Conservation (phyloP, 2,888 invertebrate genomes). For the Abrostola tripartita region DNA sequence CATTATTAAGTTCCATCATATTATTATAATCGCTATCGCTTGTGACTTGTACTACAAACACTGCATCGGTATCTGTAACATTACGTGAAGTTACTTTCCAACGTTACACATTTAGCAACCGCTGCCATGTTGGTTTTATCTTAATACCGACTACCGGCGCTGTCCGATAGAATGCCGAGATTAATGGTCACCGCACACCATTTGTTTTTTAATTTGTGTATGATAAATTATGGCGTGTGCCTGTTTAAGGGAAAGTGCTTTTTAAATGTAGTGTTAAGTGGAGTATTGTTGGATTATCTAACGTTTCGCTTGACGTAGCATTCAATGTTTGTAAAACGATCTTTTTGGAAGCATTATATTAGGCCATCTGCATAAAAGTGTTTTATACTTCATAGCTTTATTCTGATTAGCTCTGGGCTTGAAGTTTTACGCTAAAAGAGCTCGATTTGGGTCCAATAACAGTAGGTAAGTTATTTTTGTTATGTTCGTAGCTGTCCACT, state of each 20-base stretch:
- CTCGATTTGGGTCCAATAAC: no score
- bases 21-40: conserved; percentile 9
- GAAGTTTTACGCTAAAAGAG: no score
- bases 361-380: no score
- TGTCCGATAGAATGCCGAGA: conserved; percentile 23
- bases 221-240: conserved; percentile 20
- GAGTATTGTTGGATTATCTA: no score
- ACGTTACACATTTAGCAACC: conserved; percentile 71
- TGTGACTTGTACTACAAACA: conserved; percentile 43
- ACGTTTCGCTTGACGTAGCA: no score
- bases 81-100: conserved; percentile 70
- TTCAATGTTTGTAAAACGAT: no score
- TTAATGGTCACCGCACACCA: conserved; percentile 21
- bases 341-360: no score
- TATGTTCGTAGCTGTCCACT: no score
- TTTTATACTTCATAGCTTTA: no score
- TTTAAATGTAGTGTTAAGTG: neutral
- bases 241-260: neutral
- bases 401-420: no score
- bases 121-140: conserved; percentile 50
- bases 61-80: conserved; percentile 62
- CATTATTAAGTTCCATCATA: no score
- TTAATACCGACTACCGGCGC: conserved; percentile 22
- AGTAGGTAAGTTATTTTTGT: no score
- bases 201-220: conserved; percentile 13